These are phyloP conservation scores for Phthorimaea operculella DNA, from an alignment of 1,140 invertebrate genomes.

Conservation along the genomic window DNA sequence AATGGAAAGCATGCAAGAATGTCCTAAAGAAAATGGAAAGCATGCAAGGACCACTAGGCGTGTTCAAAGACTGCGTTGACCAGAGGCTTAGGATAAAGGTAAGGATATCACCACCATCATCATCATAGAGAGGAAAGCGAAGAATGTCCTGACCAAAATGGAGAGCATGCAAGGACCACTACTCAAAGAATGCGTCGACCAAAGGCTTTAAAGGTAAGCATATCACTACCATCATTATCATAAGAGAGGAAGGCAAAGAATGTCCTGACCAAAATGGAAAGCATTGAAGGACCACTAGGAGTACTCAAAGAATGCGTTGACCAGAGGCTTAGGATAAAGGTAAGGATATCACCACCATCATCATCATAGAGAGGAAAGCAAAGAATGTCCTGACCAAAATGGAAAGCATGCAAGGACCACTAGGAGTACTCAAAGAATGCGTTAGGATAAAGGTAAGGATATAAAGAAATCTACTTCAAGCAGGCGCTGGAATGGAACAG, in stretches of 20 bases:
- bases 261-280: conserved; percentile 73
- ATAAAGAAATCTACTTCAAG: too few relatives aligned
- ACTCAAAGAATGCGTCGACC: conserved; percentile 72
- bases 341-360: conserved; percentile 6
- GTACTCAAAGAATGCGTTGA: conserved; percentile 73
- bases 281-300: conserved; percentile 71
- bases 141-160: conserved; percentile 76
- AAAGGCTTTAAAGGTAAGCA: conserved; percentile 66
- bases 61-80: conserved; percentile 72
- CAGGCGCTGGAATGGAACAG: too few relatives aligned
- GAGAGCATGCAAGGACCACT: conserved; percentile 73
- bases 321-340: conserved; percentile 72
- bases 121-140: too few relatives aligned
- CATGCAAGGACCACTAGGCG: conserved; percentile 71
- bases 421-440: conserved; percentile 71
- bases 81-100: conserved; percentile 65
- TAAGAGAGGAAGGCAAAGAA: conserved; percentile 57
- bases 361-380: too few relatives aligned
- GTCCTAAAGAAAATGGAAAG: conserved; percentile 73
- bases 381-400: conserved; percentile 76
- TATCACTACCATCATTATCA: too few relatives aligned
- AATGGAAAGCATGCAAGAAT: conserved; percentile 72
- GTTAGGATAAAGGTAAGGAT: conserved; percentile 71
- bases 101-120: conserved; percentile 47
- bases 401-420: conserved; percentile 70